A percentile compares a stretch with the other conserved stretches of the same genome.
Evolutionary conservation across 2,888 invertebrate genomes (phyloP).

Genomic region (Cantharis rustica): DNA sequence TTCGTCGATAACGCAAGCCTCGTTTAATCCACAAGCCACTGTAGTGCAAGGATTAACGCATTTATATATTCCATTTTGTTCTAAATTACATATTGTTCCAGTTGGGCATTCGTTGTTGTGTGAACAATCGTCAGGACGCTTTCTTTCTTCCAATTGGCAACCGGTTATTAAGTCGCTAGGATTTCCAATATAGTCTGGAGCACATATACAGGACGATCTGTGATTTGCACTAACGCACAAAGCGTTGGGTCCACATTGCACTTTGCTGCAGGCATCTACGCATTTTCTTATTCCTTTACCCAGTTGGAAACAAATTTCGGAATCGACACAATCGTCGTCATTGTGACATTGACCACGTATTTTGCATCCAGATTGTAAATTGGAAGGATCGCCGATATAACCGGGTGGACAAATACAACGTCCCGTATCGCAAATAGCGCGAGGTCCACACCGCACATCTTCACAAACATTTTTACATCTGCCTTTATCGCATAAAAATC

Average conservation of each 20-base stretch:
- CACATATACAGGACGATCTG: constrained; percentile 83
- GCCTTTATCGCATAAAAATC: constrained; percentile 74
- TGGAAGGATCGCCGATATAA: constrained; percentile 75
- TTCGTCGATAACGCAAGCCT: constrained; percentile 72
- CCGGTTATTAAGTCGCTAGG: constrained; percentile 80
- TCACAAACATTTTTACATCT: constrained; percentile 80
- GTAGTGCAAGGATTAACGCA: constrained; percentile 81
- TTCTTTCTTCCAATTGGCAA: constrained; percentile 73
- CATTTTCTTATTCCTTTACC: constrained; percentile 80
- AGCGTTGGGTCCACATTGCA: constrained; percentile 90
- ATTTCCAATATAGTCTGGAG: constrained; percentile 80
- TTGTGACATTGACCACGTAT: constrained; percentile 77
- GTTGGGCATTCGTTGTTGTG: constrained; percentile 73
- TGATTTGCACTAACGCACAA: constrained; percentile 84
- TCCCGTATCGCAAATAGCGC: constrained; percentile 80
- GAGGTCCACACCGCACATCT: constrained; percentile 77
- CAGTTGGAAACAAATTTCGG: constrained; percentile 87
- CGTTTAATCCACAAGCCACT: constrained; percentile 82
- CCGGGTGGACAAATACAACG: constrained; percentile 81
- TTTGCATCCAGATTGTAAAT: constrained; percentile 71
- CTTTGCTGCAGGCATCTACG: constrained; percentile 83
- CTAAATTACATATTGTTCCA: constrained; percentile 71
- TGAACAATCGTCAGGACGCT: constrained; percentile 65
- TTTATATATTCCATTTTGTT: constrained; percentile 66
- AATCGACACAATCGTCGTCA: constrained; percentile 80